phyloP scores from a whole-genome alignment of 2,797 vertebrate genomes.

The Coregonus ussuriensis region DNA sequence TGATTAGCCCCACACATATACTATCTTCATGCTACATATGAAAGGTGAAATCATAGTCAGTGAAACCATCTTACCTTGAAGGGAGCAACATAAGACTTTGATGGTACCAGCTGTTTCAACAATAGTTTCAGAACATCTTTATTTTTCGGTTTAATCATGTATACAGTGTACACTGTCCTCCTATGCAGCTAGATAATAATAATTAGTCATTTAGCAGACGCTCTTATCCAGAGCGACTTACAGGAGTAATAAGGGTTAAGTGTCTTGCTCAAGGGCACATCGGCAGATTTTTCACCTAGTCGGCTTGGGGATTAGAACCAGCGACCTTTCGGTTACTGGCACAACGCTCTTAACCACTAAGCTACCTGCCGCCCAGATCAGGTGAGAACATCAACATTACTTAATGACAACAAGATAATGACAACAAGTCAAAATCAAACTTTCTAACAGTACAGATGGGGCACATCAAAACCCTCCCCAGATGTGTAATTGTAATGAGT shows the following conservation, averaged over 20 bases:
- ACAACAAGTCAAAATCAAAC: background rate
- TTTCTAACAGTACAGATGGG: background rate
- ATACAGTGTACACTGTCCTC: slow-evolving; percentile 63
- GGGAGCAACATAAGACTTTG: slow-evolving; percentile 39
- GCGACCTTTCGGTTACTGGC: no score
- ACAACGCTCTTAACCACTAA: no score
- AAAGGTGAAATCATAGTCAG: background rate
- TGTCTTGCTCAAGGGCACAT: no score
- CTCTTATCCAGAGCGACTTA: no score
- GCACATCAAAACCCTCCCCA: background rate
- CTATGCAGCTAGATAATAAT: slow-evolving; percentile 43
- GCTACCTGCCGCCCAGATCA: background rate
- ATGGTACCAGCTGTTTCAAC: slow-evolving; percentile 59
- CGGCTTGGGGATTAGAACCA: no score
- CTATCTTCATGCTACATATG: background rate
- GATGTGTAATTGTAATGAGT: background rate
- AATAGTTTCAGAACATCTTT: slow-evolving; percentile 68
- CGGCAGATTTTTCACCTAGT: no score
- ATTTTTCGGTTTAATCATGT: slow-evolving; percentile 71
- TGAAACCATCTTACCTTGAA: slow-evolving; percentile 61
- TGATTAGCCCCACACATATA: background rate
- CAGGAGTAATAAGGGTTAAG: no score
- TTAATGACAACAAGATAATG: background rate
- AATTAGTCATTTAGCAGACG: no score
- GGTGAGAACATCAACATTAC: background rate